Percentiles rank a stretch among this genome's conserved stretches.
These are phyloP conservation scores for Hypomecis atomaria DNA, from an alignment of 2,888 invertebrate genomes.

Conservation along the genomic window DNA sequence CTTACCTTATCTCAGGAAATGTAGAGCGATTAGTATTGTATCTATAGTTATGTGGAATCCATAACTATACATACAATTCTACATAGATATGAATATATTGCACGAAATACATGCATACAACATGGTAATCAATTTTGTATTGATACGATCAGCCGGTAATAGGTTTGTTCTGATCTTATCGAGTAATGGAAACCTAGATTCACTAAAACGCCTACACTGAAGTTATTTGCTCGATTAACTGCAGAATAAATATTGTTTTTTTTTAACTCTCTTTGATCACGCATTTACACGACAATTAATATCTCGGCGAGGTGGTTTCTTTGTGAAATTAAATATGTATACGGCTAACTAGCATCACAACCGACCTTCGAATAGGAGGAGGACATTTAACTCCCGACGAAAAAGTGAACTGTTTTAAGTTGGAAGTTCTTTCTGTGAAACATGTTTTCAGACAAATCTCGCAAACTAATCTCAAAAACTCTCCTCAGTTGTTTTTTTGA, in stretches of 20 bases:
- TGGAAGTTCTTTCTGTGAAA: too few relatives aligned
- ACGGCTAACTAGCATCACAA: slow-evolving; percentile 37
- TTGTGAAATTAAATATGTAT: slow-evolving; percentile 20
- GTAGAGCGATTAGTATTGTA: background rate
- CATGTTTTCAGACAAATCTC: too few relatives aligned
- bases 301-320: background rate
- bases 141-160: slow-evolving; percentile 36
- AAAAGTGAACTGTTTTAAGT: too few relatives aligned
- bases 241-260: background rate
- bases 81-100: background rate
- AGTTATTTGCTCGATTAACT: slow-evolving; percentile 14
- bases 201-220: slow-evolving; percentile 27
- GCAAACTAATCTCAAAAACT: too few relatives aligned
- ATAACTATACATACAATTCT: background rate
- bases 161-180: slow-evolving; percentile 36
- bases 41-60: background rate
- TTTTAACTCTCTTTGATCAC: slow-evolving; percentile 9
- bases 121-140: slow-evolving; percentile 39
- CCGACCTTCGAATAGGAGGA: too few relatives aligned
- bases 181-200: slow-evolving; percentile 36
- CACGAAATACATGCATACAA: slow-evolving; percentile 23
- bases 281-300: background rate
- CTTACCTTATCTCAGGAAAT: too few relatives aligned
- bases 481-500: too few relatives aligned
- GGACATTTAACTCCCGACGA: too few relatives aligned